Conservation (phyloP, 2,113 vertebrate species). For the Sporophila hypoxantha region DNA sequence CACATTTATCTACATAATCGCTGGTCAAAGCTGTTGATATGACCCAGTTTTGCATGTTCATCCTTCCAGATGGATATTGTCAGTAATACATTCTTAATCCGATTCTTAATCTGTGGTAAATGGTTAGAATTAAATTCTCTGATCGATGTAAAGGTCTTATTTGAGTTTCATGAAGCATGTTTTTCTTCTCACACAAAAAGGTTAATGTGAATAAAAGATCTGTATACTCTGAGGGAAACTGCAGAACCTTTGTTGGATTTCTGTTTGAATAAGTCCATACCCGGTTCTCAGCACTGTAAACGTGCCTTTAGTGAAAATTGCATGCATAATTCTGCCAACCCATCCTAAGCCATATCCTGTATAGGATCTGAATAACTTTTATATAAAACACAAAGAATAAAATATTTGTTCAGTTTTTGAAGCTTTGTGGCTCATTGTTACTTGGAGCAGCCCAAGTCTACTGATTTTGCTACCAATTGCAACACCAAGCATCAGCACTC, state of each 20-base stretch:
- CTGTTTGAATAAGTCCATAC: not conserved
- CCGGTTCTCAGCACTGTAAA: not conserved
- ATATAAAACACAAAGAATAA: not conserved
- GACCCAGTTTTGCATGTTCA: conserved; percentile 12
- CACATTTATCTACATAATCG: not conserved
- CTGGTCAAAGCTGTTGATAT: not conserved
- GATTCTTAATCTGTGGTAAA: conserved; percentile 12
- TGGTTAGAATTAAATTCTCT: conserved; percentile 15
- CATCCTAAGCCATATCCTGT: not conserved
- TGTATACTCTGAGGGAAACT: not conserved
- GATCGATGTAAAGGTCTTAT: not conserved
- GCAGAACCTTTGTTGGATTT: not conserved
- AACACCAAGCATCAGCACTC: not conserved
- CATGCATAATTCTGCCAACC: not conserved
- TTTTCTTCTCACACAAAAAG: not conserved
- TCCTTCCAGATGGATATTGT: not conserved
- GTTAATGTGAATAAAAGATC: not conserved
- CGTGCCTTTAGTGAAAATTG: accelerated
- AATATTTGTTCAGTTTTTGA: not conserved
- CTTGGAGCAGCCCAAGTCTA: not conserved
- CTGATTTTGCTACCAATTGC: not conserved
- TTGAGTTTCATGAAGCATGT: not conserved
- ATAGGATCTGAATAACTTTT: not conserved
- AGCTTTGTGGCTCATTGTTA: not conserved
- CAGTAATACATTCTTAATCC: conserved; percentile 20